These are phyloP conservation scores for Pseudobourletiella spinata DNA, from an alignment of 1,140 invertebrate genomes.

Conservation along the genomic window DNA sequence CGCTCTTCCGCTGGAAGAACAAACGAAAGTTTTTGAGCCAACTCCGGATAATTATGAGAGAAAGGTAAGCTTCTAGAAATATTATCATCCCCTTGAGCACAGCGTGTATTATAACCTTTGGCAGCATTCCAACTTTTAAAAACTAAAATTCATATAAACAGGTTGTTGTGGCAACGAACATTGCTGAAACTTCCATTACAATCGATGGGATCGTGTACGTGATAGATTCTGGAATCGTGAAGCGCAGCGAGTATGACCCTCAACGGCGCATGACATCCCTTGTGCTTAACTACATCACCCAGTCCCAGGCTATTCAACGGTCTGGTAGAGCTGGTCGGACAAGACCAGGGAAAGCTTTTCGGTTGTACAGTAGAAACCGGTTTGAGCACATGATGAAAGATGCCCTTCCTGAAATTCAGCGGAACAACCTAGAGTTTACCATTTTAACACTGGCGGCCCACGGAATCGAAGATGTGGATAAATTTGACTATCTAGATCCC, in stretches of 20 bases:
- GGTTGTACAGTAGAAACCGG: slow-evolving; percentile 38
- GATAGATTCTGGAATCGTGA: slow-evolving; percentile 93
- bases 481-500: slow-evolving; percentile 71
- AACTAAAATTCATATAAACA: no score
- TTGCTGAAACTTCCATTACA: slow-evolving; percentile 88
- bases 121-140: no score
- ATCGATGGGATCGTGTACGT: slow-evolving; percentile 95
- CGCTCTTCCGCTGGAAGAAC: slow-evolving; percentile 63
- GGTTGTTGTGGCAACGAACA: slow-evolving; percentile 81
- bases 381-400: slow-evolving; percentile 56
- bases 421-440: slow-evolving; percentile 77
- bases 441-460: slow-evolving; percentile 73
- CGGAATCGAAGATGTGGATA: slow-evolving; percentile 63
- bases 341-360: slow-evolving; percentile 67
- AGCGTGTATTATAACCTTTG: no score
- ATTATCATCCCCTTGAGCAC: no score
- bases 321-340: slow-evolving; percentile 85
- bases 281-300: slow-evolving; percentile 71
- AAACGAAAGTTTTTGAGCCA: slow-evolving; percentile 66
- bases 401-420: slow-evolving; percentile 72
- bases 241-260: slow-evolving; percentile 80
- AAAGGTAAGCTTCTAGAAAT: no score
- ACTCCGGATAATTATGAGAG: slow-evolving; percentile 62
- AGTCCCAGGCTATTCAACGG: slow-evolving; percentile 82
- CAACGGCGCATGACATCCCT: slow-evolving; percentile 75